These are phyloP conservation scores for Notamacropus eugenii DNA, from an alignment of 2,797 vertebrate genomes.

Conservation along the genomic window DNA sequence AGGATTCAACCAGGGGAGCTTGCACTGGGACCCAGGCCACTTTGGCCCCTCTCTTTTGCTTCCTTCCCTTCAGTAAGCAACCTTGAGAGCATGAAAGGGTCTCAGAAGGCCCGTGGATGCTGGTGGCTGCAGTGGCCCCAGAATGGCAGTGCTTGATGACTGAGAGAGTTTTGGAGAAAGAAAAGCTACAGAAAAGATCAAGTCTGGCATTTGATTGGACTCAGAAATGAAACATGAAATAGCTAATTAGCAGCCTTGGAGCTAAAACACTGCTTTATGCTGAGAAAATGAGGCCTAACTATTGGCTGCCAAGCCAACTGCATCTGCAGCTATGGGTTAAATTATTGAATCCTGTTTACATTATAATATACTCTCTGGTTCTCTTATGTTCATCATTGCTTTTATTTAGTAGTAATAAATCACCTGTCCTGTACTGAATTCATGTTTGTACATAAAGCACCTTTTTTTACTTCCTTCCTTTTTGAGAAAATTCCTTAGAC, in stretches of 20 bases:
- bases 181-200: background rate
- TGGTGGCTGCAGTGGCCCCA: background rate
- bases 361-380: background rate
- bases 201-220: background rate
- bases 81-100: background rate
- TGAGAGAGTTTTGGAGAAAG: background rate
- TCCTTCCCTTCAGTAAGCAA: background rate
- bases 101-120: background rate
- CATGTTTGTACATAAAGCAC: background rate
- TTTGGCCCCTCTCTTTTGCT: background rate
- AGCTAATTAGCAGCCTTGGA: background rate
- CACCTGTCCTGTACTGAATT: background rate
- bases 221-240: background rate
- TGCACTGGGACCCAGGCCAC: background rate
- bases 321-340: background rate
- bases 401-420: background rate
- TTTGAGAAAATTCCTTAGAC: background rate
- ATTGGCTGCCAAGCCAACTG: background rate
- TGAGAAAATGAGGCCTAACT: background rate
- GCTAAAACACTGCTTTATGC: background rate
- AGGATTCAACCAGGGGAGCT: background rate
- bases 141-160: background rate
- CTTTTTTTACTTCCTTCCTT: background rate
- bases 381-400: background rate
- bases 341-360: background rate